These are phyloP conservation scores for Pangasius djambal DNA, from an alignment of 2,797 vertebrate species.

Conservation along the genomic window DNA sequence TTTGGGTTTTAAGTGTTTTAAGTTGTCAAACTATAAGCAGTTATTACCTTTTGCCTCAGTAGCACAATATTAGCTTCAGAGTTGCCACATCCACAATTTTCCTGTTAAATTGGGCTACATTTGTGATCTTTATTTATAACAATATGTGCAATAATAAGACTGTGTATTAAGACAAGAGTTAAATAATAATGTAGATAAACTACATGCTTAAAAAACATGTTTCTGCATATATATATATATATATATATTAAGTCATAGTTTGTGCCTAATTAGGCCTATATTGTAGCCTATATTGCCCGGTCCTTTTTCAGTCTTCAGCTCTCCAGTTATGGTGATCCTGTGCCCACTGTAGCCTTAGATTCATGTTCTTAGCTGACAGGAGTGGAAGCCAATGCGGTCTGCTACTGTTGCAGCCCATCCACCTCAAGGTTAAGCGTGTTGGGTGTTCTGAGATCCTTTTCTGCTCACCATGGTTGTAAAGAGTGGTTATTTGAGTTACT, in stretches of 20 bases:
- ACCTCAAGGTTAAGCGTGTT: neutral
- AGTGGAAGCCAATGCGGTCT: neutral
- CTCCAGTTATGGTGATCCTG: neutral
- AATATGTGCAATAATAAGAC: neutral
- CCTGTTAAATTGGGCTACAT: neutral
- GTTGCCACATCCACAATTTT: neutral
- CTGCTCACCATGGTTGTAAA: neutral
- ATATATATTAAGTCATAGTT: neutral
- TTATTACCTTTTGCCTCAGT: neutral
- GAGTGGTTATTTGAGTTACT: neutral
- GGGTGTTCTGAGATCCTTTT: neutral
- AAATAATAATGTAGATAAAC: neutral
- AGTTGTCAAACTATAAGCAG: neutral
- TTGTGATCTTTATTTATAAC: neutral
- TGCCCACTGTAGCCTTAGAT: no score
- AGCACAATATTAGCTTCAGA: neutral
- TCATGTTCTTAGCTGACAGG: neutral
- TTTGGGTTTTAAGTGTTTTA: neutral
- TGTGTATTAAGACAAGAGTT: neutral
- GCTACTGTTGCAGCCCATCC: neutral
- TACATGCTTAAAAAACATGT: neutral
- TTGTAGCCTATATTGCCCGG: neutral
- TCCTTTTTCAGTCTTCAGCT: neutral
- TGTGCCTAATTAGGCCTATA: neutral
- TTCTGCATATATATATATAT: neutral